Evolutionary conservation across 2,113 vertebrate genomes (phyloP), one percentile per base, ranked within the genome.

Genomic region (Gymnobelideus leadbeateri): DNA sequence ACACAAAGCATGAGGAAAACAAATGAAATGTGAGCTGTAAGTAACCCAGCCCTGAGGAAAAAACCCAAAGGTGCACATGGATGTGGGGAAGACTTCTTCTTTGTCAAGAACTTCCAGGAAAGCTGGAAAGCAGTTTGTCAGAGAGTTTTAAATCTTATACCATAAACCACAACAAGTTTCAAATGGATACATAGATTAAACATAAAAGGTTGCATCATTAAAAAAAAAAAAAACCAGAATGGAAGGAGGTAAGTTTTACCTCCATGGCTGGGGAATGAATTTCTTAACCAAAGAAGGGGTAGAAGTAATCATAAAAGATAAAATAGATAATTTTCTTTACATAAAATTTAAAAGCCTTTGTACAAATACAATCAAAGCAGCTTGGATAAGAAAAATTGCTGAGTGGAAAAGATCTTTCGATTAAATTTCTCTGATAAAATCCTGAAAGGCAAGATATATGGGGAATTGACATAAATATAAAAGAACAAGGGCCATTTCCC

Each of bases 361-460:
- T 16, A 43, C 68, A 43, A 84, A 84, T 12, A 19, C 68, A 84
- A 84, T 84, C 68, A 84, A 84, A 84, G 68, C 68, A 84, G 68
- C 68, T 84, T 84, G 7, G 68, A 84, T 84, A 84, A 43, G 68
- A 84, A 84, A 84, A 84, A 84, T 23, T 84, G 37, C n/a, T 84
- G 68, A 84, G 68, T 84, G n/a, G 37, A n/a, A 84, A 84, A 84
- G 68, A 84, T 43, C 68, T 84, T 43, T 84, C n/a, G 19, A 43
- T 84, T 84, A 84, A 84, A 84, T 84, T 84, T 84, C 68, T 84
- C 68, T 84, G 68, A 84, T 84, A 84, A 84, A 43, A 84, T 84
- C n/a, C n/a, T 43, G n/a, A 84, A 84, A 84, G 68, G 68, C n/a
- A 84, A 84, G n/a, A 84, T 84, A 43, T 84, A 84, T 43, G 19